These are phyloP conservation scores for Aproaerema taeniolella DNA, from an alignment of 2,888 invertebrate species.

Conservation along the genomic window DNA sequence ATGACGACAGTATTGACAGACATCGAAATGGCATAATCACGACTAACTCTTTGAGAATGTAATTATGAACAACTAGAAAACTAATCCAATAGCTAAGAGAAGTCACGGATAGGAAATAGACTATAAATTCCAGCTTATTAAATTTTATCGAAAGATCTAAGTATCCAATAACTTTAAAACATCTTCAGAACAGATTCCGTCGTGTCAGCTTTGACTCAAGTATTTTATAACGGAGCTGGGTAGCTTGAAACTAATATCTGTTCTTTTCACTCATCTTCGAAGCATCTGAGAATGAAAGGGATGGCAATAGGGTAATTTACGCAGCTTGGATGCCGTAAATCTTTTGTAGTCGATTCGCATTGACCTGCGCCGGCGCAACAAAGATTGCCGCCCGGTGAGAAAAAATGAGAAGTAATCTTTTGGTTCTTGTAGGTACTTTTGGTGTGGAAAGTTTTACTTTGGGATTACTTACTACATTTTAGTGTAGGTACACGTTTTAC, in stretches of 20 bases:
- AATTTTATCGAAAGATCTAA: too few species aligned
- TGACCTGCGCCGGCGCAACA: constrained; percentile 41
- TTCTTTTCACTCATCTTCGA: constrained; percentile 22
- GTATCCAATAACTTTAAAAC: too few species aligned
- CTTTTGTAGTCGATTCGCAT: constrained; percentile 51
- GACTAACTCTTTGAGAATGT: too few species aligned
- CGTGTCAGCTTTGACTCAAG: too few species aligned
- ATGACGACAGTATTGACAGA: too few species aligned
- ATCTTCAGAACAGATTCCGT: too few species aligned
- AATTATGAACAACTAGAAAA: too few species aligned
- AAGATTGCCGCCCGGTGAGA: constrained; percentile 30
- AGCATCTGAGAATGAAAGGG: constrained; percentile 28
- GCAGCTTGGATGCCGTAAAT: constrained; percentile 53
- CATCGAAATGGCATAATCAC: too few species aligned
- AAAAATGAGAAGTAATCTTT: neutral
- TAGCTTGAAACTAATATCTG: constrained; percentile 14
- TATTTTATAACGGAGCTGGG: too few species aligned
- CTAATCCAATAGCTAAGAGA: too few species aligned
- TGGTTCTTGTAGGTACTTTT: neutral
- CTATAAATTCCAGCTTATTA: too few species aligned
- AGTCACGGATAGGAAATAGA: too few species aligned
- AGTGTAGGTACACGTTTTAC: neutral
- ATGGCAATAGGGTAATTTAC: constrained; percentile 43
- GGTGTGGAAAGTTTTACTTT: constrained; percentile 2
- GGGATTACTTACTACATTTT: neutral